A percentile compares a stretch with the other conserved stretches of the same genome.
Conservation (phyloP, 2,113 vertebrate species). For the Nyctereutes procyonoides region DNA sequence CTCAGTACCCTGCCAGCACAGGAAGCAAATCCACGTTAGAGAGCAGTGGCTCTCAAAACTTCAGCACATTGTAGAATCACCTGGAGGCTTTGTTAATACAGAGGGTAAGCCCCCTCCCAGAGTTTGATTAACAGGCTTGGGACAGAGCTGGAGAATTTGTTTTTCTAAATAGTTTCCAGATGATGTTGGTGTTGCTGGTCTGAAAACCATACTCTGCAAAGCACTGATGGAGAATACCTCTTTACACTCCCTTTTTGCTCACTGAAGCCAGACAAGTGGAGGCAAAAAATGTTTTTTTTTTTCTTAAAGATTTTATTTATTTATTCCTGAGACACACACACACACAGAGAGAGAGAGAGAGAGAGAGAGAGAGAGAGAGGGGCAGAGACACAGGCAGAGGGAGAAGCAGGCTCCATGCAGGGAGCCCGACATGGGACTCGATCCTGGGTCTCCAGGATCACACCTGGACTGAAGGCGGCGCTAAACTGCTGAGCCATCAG, state of each 20-base stretch:
- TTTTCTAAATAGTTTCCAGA: background rate
- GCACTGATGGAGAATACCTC: background rate
- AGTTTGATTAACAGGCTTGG: background rate
- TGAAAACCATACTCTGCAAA: background rate
- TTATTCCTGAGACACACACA: too few relatives aligned
- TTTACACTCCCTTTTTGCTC: background rate
- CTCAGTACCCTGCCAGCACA: background rate
- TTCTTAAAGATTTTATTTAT: too few relatives aligned
- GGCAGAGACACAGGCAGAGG: too few relatives aligned
- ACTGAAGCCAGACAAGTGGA: background rate
- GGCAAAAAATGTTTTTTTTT: background rate
- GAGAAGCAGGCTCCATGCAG: too few relatives aligned
- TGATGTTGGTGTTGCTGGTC: background rate
- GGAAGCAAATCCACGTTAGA: background rate
- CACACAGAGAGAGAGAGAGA: too few relatives aligned
- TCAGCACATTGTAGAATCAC: background rate
- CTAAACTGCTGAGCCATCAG: too few relatives aligned
- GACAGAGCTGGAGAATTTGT: background rate
- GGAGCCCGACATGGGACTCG: too few relatives aligned
- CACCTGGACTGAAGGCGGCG: too few relatives aligned
- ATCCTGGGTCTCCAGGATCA: too few relatives aligned
- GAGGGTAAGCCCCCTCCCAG: background rate
- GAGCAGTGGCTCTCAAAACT: background rate
- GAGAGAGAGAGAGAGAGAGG: too few relatives aligned
- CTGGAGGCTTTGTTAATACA: background rate